Evolutionary conservation across 2,797 vertebrate species (phyloP).

Genomic region (Falco concolor): DNA sequence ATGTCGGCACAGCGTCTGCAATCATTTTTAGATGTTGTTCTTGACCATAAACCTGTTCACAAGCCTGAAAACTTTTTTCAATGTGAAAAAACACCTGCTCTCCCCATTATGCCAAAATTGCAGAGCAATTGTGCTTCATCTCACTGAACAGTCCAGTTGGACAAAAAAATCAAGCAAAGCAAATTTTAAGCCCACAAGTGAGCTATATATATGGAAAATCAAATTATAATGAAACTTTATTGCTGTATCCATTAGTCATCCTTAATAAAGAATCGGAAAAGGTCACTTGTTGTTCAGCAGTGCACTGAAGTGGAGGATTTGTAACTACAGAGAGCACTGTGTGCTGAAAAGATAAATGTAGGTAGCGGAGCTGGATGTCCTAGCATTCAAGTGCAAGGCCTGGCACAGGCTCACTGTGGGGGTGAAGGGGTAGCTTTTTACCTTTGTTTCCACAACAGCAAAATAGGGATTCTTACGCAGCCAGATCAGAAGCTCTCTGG

Average conservation of each 20-base stretch:
- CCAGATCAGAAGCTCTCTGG: slow-evolving; percentile 59
- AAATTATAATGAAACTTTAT: slow-evolving; percentile 55
- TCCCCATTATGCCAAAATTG: background rate
- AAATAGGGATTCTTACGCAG: slow-evolving; percentile 10
- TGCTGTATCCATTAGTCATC: slow-evolving; percentile 58
- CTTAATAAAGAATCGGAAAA: slow-evolving; percentile 53
- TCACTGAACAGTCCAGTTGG: background rate
- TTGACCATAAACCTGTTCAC: background rate
- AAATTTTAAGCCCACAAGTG: background rate
- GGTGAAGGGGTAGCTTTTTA: slow-evolving; percentile 36
- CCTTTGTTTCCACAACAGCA: slow-evolving; percentile 57
- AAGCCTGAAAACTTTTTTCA: background rate
- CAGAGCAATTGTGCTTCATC: background rate
- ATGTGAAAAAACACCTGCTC: background rate
- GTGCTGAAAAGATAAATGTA: slow-evolving; percentile 31
- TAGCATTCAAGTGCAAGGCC: slow-evolving; percentile 10
- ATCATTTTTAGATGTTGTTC: background rate
- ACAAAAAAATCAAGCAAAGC: background rate
- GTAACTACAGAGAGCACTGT: slow-evolving; percentile 11
- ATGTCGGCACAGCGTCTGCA: background rate
- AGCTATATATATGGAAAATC: background rate
- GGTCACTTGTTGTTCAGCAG: slow-evolving; percentile 57
- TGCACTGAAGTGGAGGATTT: slow-evolving; percentile 39
- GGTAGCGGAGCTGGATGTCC: slow-evolving; percentile 16
- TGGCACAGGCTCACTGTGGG: background rate